Evolutionary conservation across 2,888 invertebrate species (phyloP), one percentile per base, ranked within the genome.

Genomic region (Brenthis ino): DNA sequence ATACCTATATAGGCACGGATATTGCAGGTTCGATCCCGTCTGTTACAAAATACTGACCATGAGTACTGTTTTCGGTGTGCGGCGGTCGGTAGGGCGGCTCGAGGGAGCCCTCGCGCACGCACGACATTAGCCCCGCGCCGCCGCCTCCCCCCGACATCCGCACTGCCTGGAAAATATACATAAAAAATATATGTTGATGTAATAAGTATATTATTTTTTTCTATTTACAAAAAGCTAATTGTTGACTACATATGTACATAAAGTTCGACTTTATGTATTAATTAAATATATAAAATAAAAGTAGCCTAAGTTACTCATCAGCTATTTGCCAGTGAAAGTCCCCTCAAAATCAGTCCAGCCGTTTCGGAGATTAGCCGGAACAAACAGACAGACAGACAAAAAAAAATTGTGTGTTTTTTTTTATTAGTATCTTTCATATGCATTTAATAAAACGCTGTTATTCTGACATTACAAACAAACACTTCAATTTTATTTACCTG

Each of bases 61-160:
- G 73, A 58, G 71, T 75, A 48, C 68, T 71, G 66, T 75, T 88
- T 81, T 91, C 93, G 77, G 89, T 89, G 86, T 93, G 94, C 85
- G 93, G 93, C 90, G 88, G 93, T 84, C 94, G 93, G 82, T 94
- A 94, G 77, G 93, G 91, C 79, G 96, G 95, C 89, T 96, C 93
- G 79, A 94, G 93, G 76, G 94, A 93, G 85, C 94, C 94, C 81
- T 94, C 94, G 81, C 94, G 93, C 84, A 94, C 94, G 80, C 93
- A 94, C 86, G 93, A 95, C 95, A 96, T 96, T 82, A 95, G 93
- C 81, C 94, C 94, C 77, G 93, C 93, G 80, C 94, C 94, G 79
- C 92, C 93, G 83, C 91, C 91, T 86, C 92, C 93, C 83, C 91
- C 91, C 87, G 90, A 90, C 82, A 91, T 92, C 84, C 89, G 86